Conservation (phyloP, 2,797 vertebrate species). For the Micromesistius poutassou region DNA sequence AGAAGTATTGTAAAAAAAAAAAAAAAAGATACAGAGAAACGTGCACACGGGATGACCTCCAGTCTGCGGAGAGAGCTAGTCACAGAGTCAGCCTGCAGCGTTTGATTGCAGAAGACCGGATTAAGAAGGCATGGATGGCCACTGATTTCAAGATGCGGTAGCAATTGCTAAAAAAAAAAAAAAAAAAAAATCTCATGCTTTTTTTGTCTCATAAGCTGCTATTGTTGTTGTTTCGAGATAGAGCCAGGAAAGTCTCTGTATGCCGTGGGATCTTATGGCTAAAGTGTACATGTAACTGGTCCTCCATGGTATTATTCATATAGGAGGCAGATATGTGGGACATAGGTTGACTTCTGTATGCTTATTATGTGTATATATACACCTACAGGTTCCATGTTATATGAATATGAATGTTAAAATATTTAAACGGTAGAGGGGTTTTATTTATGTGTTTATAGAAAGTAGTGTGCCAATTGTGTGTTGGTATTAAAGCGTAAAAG, state of each 20-base stretch:
- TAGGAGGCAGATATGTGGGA: background rate
- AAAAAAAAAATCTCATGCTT: background rate
- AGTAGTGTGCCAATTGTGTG: slow-evolving; percentile 16
- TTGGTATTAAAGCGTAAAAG: slow-evolving; percentile 23
- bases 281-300: background rate
- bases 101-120: background rate
- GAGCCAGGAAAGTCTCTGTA: background rate
- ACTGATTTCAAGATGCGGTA: background rate
- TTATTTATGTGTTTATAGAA: slow-evolving; percentile 1
- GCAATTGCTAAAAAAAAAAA: background rate
- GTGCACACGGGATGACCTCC: background rate
- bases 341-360: slow-evolving; percentile 28
- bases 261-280: background rate
- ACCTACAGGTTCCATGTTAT: background rate
- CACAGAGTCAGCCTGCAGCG: background rate
- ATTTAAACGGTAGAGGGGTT: background rate
- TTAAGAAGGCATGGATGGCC: background rate
- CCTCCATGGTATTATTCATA: background rate
- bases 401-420: background rate
- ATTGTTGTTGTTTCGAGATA: background rate
- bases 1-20: background rate
- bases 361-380: background rate
- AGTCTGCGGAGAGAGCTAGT: background rate
- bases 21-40: background rate
- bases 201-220: slow-evolving; percentile 5